These are phyloP conservation scores for Drosophila parthenogenetica DNA, from an alignment of 2,888 invertebrate genomes.

Conservation along the genomic window DNA sequence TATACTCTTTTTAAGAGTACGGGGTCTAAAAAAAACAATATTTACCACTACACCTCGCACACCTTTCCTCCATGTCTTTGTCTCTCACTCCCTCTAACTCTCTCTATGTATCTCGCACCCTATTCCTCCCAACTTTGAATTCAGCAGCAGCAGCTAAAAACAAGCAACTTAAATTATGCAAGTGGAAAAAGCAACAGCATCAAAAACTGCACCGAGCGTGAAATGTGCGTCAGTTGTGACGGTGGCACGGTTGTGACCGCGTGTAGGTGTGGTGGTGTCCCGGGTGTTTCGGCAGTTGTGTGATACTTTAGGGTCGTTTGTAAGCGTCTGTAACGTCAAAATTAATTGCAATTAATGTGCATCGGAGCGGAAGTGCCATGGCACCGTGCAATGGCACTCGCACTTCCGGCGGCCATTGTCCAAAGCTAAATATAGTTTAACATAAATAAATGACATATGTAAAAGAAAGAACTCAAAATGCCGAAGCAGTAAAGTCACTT, in stretches of 20 bases:
- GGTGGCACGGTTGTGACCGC: neutral
- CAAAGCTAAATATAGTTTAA: constrained; percentile 43
- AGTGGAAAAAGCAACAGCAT: constrained; percentile 58
- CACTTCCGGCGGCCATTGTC: constrained; percentile 56
- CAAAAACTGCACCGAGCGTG: constrained; percentile 64
- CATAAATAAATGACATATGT: constrained; percentile 12
- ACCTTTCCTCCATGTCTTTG: neutral
- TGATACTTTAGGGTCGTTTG: constrained; percentile 2
- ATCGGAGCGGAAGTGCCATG: constrained; percentile 70
- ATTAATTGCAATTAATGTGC: constrained; percentile 78
- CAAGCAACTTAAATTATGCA: constrained; percentile 73
- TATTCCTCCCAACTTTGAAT: neutral
- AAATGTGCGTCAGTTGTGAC: constrained; percentile 41
- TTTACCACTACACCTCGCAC: constrained; percentile 2
- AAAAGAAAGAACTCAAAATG: constrained; percentile 3
- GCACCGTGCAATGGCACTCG: constrained; percentile 46
- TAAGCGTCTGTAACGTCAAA: constrained; percentile 62
- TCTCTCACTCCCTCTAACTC: too few species aligned
- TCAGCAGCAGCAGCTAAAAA: constrained; percentile 28
- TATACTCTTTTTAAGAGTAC: too few species aligned
- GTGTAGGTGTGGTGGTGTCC: neutral
- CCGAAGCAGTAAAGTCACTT: constrained; percentile 14
- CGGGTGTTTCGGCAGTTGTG: neutral
- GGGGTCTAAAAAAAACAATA: too few species aligned
- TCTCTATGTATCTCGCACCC: neutral